Evolutionary conservation across 2,888 invertebrate species (phyloP), one percentile per base, ranked within the genome.

Genomic region (Thelaira solivaga): DNA sequence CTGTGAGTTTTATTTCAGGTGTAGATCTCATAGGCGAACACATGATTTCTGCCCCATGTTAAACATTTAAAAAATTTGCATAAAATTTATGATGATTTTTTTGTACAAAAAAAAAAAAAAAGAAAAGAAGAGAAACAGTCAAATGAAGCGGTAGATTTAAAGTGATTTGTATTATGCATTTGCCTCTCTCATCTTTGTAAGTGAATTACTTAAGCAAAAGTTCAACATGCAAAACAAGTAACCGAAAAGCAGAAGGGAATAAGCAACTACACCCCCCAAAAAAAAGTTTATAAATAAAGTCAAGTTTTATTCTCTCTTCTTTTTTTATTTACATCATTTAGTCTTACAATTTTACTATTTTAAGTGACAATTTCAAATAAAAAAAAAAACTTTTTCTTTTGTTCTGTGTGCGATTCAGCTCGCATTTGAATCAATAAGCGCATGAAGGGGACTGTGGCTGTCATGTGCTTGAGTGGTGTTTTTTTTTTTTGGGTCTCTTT

Each of bases 1-100:
- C 18, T 67, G 29, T 61, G 64, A 47, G n/a, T 68, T 74, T 74
- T 39, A 74, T 74, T 74, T 74, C 74, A 74, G 74, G 74, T 74
- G 74, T 36, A 51, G 61, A 53, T 74, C 51, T 51, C 13, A 4
- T n/a, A 41, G 49, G 24, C 24, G 26, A 31, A n/a, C n/a, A 18
- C 13, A 22, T 24, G 16, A 4, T 61, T 24, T 34, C 36, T 34
- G 47, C 47, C 8, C 18, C 20, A 11, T 24, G 34, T 59, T 59
- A 18, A 64, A 59, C 57, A 59, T n/a, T n/a, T 22, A 59, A 51
- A 59, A 67, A 67, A 67, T 74, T 74, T 67, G 51, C 74, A 74
- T 74, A 74, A 74, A 67, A 67, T 74, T 67, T 67, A 67, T 67
- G 18, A 67, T 39, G 34, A 67, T 61, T 53, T 74, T 65, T 59